Percentiles rank a stretch among this genome's conserved stretches.
These are phyloP conservation scores for Ptychoptera contaminata DNA, from an alignment of 2,888 invertebrate genomes.

Conservation along the genomic window DNA sequence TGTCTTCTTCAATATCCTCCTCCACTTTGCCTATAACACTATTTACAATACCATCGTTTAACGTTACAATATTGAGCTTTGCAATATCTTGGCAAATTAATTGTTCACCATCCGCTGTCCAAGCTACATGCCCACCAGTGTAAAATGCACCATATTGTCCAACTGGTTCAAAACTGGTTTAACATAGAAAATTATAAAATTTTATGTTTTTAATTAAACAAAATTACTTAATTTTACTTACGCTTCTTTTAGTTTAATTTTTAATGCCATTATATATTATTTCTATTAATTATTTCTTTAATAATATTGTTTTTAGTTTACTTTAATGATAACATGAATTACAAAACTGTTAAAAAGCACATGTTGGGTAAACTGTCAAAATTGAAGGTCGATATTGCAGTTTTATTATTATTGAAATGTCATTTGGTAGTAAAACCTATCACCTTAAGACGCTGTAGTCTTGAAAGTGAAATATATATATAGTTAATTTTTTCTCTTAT, in stretches of 20 bases:
- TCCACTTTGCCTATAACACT: constrained; percentile 35
- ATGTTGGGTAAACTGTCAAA: not conserved
- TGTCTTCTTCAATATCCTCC: constrained; percentile 40
- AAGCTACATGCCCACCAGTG: constrained; percentile 63
- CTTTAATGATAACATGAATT: no score
- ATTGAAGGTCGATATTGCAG: not conserved
- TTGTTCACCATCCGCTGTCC: constrained; percentile 51
- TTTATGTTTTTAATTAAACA: not conserved
- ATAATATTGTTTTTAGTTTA: no score
- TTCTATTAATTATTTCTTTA: constrained; percentile 1
- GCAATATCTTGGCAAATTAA: constrained; percentile 64
- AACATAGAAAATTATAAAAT: not conserved
- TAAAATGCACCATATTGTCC: constrained; percentile 63
- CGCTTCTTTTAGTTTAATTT: constrained; percentile 28
- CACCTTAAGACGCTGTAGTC: not conserved
- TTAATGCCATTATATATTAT: constrained; percentile 18
- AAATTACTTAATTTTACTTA: constrained; percentile 13
- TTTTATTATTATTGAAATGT: not conserved
- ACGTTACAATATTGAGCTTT: constrained; percentile 52
- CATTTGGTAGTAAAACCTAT: not conserved
- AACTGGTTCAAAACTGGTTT: constrained; percentile 52
- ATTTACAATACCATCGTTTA: constrained; percentile 43
- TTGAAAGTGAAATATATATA: no score
- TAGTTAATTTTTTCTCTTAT: no score
- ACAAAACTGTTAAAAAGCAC: not conserved